A percentile compares a stretch with the other conserved stretches of the same genome.
Evolutionary conservation across 2,113 vertebrate genomes (phyloP).

Genomic region (Martes martes): DNA sequence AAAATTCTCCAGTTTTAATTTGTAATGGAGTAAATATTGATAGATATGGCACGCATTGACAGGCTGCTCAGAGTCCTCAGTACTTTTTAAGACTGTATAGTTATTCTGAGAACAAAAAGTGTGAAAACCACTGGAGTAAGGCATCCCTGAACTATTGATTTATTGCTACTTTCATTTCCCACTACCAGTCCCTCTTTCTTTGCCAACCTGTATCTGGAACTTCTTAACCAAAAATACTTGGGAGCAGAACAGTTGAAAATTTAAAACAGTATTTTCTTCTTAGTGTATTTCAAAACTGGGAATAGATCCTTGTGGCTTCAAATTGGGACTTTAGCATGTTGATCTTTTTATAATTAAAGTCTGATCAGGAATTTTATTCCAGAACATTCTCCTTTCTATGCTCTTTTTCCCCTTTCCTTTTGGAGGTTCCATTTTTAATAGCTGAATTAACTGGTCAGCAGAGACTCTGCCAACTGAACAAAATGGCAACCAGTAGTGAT

Average conservation of each 20-base stretch:
- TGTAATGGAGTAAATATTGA: background rate
- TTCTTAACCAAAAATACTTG: background rate
- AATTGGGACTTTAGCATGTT: background rate
- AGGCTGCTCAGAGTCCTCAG: background rate
- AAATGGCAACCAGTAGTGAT: conserved; percentile 58
- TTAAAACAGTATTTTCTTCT: background rate
- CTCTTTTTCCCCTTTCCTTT: conserved; percentile 19
- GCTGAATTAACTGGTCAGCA: conserved; percentile 26
- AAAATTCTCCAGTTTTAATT: background rate
- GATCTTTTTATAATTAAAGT: conserved; percentile 46
- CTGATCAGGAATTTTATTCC: conserved; percentile 35
- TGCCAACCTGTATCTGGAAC: background rate
- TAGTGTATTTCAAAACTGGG: conserved; percentile 15
- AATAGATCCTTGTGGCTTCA: background rate
- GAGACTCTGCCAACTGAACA: background rate
- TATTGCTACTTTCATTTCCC: background rate
- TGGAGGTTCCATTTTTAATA: conserved; percentile 59
- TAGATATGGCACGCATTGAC: background rate
- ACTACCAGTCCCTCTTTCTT: background rate
- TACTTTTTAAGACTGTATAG: background rate
- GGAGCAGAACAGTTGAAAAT: background rate
- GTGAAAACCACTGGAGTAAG: background rate
- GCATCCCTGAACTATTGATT: background rate
- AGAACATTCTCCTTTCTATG: background rate
- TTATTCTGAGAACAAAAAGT: background rate